Base-by-base conservation (phyloP, 2,113 vertebrate genomes). In the Solea solea region DNA sequence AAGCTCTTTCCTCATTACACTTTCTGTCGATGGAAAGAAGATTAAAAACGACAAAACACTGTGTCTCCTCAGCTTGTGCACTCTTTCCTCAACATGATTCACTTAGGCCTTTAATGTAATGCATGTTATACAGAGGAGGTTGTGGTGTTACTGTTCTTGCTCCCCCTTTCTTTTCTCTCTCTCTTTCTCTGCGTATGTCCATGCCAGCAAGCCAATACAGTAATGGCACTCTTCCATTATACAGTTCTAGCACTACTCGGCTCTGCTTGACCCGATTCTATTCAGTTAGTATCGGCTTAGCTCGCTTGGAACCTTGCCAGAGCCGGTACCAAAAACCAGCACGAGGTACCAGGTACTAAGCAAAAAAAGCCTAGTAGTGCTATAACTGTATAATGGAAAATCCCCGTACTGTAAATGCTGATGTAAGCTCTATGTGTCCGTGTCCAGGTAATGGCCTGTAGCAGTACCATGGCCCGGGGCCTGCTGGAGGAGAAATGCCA, bases 1-100 rank as follows among this genome's bases (percentile, higher is more conserved):
- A 93, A 90, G 73, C 90, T 93, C 76, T 91, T 85, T 87, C 72
- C 88, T 91, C 87, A 90, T 93, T 92, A 91, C 76, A 61, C 48
- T 71, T 71, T 28, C 83, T 89, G 86, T 89, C 86, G 54, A 91
- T 91, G 85, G 77, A 78, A 89, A 91, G 87, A 74, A 87, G 88
- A 93, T 92, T 89, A 91, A 86, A 78, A 80, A 66, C 15, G 60
- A 64, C 81, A 82, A 65, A 90, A 76, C 78, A 87, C 68, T 42
- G 28, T 69, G 61, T 88, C 86, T 80, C 69, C 69, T 74, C 34
- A n/a, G 41, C 53, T 61, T 46, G 12, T 4, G 13, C 62, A 49
- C 41, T 70, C 81, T 72, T 16, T 55, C 55, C 63, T n/a, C 64
- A 76, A 21, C 62, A 9, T 76, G 76, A 78, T 85, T 72, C 66